Base-by-base conservation (phyloP, 37 sponge, comb jelly and placozoan species). In the Bolinopsis microptera region DNA sequence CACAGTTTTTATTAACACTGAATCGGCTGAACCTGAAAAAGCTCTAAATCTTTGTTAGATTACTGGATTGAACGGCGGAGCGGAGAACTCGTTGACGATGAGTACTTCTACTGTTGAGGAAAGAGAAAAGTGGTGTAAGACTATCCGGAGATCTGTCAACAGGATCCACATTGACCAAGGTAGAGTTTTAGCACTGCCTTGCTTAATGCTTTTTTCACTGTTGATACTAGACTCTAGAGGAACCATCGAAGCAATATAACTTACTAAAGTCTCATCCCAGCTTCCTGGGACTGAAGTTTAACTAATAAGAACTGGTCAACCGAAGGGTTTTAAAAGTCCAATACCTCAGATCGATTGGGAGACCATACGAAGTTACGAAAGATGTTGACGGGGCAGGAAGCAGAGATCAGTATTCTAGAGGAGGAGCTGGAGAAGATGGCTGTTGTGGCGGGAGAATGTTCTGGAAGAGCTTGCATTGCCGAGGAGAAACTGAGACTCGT, bases 391-490 rank as follows among this genome's bases (percentile, higher is more conserved):
- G 75, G 31, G n/a, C 75, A 72, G 31, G 75, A 72, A 21, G 75
- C 75, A 28, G 75, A 72, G 75, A 72, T 72, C 5, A 30, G 31
- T n/a, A 72, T 72, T 28, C 75, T 72, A 30, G 75, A 72, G 31
- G 75, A 72, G 31, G 75, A 72, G 75, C 75, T 72, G 2, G 75
- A 72, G 31, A 72, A 72, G 75, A 72, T 72, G 75, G 75, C 75
- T 8, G 75, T 28, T 23, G 75, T 72, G 26, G 26, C 75, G 2
- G 75, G 75, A n/a, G 75, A 72, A n/a, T 72, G 75, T 72, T 3
- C 31, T 72, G 26, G 31, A 28, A 72, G 75, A n/a, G 31, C 31
- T 24, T 23, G 26, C 75, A n/a, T 30, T 28, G 75, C 75, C 18
- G 75, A 72, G 18, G 75, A 28, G 75, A 72, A 72, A 28, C 75